Evolutionary conservation across 2,888 invertebrate species (phyloP), one percentile per base, ranked within the genome.

Genomic region (Callyntrura sp.): DNA sequence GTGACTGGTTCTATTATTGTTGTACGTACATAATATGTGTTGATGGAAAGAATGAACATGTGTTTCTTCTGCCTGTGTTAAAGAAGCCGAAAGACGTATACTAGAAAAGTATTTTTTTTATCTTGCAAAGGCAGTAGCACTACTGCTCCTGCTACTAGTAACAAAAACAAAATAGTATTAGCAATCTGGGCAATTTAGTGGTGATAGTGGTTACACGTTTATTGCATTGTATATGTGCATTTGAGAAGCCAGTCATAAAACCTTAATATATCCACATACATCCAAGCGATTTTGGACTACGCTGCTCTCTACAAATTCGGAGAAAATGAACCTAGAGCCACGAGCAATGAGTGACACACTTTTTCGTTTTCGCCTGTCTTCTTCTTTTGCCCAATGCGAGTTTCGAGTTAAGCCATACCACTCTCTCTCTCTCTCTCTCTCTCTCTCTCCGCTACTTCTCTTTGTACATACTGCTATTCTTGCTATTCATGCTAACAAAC

Each of bases 261-360:
- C 12, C 14, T 48, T 45, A 65, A 12, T n/a, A 65, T 12, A 35
- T 35, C 3, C 35, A 35, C 35, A 35, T 35, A 35, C 35, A 4
- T 6, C 2, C 35, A 35, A 35, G 35, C 35, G 35, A 2, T 35
- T 35, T 35, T 35, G 35, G 35, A 35, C 35, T 35, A 4, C 35
- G 35, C 35, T 35, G 35, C 35, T 35, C 35, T 6, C 35, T 35
- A 35, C 35, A 6, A 35, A 4, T 35, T 14, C 14, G 73, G 82
- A 82, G 62, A 65, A 82, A 82, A 62, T 82, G 65, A 82, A 62
- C 20, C 57, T 12, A 23, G 9, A 65, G 82, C 82, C 82, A 82
- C 82, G 82, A 82, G 82, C 82, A 55, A 65, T 65, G 82, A 82
- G 65, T 85, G 73, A 73, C 62, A 85, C 90, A 90, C 85, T 85